Evolutionary conservation across 2,888 invertebrate species (phyloP).

Genomic region (Synergus japonicus): DNA sequence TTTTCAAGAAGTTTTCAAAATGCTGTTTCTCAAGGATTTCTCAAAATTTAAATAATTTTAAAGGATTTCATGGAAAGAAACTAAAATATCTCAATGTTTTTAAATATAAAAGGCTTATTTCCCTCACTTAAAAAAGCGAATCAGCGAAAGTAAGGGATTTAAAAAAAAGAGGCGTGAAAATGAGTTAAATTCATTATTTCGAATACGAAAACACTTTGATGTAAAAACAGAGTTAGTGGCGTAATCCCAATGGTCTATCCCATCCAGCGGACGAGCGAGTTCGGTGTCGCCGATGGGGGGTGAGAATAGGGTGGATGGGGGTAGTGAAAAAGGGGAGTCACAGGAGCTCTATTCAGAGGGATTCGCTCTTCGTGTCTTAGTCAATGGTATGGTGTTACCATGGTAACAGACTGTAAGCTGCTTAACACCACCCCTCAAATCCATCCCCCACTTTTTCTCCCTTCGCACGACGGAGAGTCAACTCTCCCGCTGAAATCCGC

Average conservation of each 20-base stretch:
- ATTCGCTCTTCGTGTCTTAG: slow-evolving; percentile 69
- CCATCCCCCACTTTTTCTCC: slow-evolving; percentile 46
- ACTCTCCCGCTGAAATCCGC: slow-evolving; percentile 52
- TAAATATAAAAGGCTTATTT: neutral
- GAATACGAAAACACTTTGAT: slow-evolving; percentile 65
- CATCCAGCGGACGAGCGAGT: slow-evolving; percentile 49
- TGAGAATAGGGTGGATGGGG: slow-evolving; percentile 43
- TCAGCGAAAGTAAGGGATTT: slow-evolving; percentile 21
- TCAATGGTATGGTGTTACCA: slow-evolving; percentile 72
- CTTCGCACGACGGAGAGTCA: slow-evolving; percentile 51
- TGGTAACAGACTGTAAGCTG: slow-evolving; percentile 76
- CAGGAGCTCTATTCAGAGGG: slow-evolving; percentile 51
- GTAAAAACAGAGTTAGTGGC: slow-evolving; percentile 70
- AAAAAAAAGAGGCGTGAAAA: slow-evolving; percentile 19
- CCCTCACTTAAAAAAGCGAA: neutral
- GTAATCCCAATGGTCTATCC: slow-evolving; percentile 63
- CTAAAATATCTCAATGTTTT: too few relatives aligned
- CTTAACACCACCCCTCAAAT: slow-evolving; percentile 72
- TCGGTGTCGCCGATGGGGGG: slow-evolving; percentile 56
- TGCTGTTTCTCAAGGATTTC: too few relatives aligned
- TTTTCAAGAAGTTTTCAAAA: too few relatives aligned
- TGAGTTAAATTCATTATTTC: slow-evolving; percentile 51
- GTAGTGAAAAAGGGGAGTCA: slow-evolving; percentile 30
- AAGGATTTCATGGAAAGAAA: too few relatives aligned
- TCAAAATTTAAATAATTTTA: too few relatives aligned